phyloP scores from a whole-genome alignment of 2,797 vertebrate genomes.

The Aphelocoma californica region DNA sequence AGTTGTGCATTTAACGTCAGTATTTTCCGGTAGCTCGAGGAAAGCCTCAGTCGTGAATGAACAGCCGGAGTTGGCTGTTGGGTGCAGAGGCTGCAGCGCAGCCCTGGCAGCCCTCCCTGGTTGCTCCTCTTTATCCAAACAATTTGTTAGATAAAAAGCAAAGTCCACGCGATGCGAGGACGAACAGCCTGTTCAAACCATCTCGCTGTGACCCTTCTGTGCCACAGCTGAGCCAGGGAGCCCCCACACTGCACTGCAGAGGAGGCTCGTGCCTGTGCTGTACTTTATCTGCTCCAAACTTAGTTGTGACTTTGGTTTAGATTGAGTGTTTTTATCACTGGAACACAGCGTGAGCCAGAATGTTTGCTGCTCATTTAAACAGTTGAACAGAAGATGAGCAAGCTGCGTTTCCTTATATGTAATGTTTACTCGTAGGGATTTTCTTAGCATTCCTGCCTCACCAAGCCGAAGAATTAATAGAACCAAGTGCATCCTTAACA shows the following conservation, averaged over 20 bases:
- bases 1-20: neutral
- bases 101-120: neutral
- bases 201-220: neutral
- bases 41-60: neutral
- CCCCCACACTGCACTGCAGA: neutral
- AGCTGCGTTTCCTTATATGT: neutral
- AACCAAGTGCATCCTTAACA: neutral
- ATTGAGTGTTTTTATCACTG: neutral
- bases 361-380: neutral
- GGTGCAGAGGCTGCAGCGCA: neutral
- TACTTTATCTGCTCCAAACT: neutral
- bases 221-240: neutral
- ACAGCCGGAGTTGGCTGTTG: neutral
- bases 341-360: neutral
- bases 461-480: neutral
- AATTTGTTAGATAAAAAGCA: neutral
- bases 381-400: neutral
- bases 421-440: neutral
- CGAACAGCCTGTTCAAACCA: fast-evolving
- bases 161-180: neutral
- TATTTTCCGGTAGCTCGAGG: neutral
- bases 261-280: neutral
- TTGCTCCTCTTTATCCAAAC: neutral
- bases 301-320: neutral
- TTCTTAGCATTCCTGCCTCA: neutral